Conservation (phyloP, 2,888 invertebrate species). For the Pycnomerus fuliginosus region DNA sequence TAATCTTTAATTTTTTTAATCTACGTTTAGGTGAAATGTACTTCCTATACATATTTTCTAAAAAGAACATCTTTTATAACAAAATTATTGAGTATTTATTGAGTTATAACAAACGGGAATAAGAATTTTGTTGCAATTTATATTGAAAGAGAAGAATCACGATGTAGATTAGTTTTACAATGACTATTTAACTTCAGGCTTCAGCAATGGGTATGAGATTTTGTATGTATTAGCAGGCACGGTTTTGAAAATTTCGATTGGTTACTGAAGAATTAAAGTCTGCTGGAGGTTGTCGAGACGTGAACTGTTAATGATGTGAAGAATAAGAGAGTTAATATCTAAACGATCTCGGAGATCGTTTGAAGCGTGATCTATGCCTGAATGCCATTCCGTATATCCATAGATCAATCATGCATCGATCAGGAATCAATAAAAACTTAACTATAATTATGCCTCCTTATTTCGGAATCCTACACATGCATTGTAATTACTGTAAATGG, state of each 20-base stretch:
- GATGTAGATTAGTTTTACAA: constrained; percentile 35
- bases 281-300: constrained; percentile 13
- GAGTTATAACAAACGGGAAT: too few relatives aligned
- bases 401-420: constrained; percentile 52
- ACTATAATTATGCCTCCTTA: constrained; percentile 48
- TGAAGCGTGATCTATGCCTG: constrained; percentile 50
- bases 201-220: too few relatives aligned
- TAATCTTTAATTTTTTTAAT: too few relatives aligned
- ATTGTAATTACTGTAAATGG: constrained; percentile 52
- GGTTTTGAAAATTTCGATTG: constrained; percentile 13
- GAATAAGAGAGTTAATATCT: constrained; percentile 12
- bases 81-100: too few relatives aligned
- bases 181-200: constrained; percentile 27
- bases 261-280: constrained; percentile 16
- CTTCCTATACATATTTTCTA: too few relatives aligned
- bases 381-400: constrained; percentile 48
- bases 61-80: too few relatives aligned
- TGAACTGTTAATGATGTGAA: constrained; percentile 22
- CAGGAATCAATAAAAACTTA: constrained; percentile 49
- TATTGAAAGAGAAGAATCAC: too few relatives aligned
- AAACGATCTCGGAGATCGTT: constrained; percentile 32
- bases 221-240: too few relatives aligned
- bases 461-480: constrained; percentile 52
- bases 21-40: too few relatives aligned
- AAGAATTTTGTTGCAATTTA: too few relatives aligned